Base-by-base conservation (phyloP, 2,113 vertebrate genomes). In the Vulpes vulpes region DNA sequence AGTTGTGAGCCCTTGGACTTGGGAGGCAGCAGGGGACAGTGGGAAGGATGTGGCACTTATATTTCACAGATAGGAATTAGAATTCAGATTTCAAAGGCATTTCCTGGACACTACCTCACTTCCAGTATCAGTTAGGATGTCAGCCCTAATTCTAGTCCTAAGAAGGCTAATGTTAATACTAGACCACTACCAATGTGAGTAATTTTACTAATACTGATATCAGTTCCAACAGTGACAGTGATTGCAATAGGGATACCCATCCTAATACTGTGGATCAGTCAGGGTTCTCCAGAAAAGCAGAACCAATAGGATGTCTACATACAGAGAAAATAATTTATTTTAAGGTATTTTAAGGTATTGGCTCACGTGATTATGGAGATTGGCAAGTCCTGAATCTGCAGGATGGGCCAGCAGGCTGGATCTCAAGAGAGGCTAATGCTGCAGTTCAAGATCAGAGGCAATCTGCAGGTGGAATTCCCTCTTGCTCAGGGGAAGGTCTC, bases 331-430 rank as follows among this genome's bases (percentile, higher is more conserved):
- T 15, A 10, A 32, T 69, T 89, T 79, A n/a, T 92, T 73, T 87
- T 73, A 96, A 78, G 65, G 20, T 79, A n/a, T 92, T 73, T 87
- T 73, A 96, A 78, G 65, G 20, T 69, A 69, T 27, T 25, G 30
- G 5, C 53, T 83, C 49, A 43, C 5, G 3, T 8, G 55, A 0
- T 32, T 49, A n/a, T 69, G 57, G 17, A 53, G 82, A 87, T 11
- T 49, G 43, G 69, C 3, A 64, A 59, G 43, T 81, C 22, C 11
- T 23, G 32, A 35, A 19, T 78, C 25, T 91, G 49, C 10, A 91
- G 32, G 12, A 32, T 25, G 35, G 49, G 20, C 15, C 5, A 19
- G 38, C 12, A 23, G 74, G 22, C 60, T 53, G 35, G 55, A 35
- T 43, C 17, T 1, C 5, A 43, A 2, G 20, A n/a, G 53, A 16